A percentile compares a stretch with the other conserved stretches of the same genome.
These are phyloP conservation scores for Corvus moneduloides DNA, from an alignment of 2,113 vertebrate genomes.

Conservation along the genomic window DNA sequence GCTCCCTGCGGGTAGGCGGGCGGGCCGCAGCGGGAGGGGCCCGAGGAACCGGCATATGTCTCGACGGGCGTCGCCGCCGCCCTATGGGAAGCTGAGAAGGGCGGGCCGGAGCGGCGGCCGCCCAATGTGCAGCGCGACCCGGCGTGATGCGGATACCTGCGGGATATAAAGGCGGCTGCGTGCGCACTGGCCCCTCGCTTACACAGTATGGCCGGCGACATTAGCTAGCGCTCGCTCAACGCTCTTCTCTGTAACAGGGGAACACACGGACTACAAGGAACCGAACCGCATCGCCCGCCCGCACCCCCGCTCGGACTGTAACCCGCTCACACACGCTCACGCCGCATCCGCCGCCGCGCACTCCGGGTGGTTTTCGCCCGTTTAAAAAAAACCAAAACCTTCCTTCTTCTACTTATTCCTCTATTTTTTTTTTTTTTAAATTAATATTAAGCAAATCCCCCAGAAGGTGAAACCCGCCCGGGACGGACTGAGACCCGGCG, in stretches of 20 bases:
- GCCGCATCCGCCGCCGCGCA: constrained; percentile 44
- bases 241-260: constrained; percentile 97
- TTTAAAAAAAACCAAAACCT: not conserved
- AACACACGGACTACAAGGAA: constrained; percentile 89
- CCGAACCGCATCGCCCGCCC: constrained; percentile 74
- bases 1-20: not conserved
- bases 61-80: not conserved
- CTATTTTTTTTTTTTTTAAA: not conserved
- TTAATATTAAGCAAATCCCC: constrained; percentile 59
- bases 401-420: not conserved
- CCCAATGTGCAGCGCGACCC: not conserved
- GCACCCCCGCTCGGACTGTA: constrained; percentile 56
- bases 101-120: not conserved
- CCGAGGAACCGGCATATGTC: not conserved
- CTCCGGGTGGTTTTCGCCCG: constrained; percentile 65
- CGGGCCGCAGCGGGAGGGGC: not conserved
- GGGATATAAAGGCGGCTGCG: constrained; percentile 73
- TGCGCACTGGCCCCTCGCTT: constrained; percentile 73
- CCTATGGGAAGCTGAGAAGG: not conserved
- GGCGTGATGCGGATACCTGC: not conserved
- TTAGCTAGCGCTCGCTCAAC: constrained; percentile 98
- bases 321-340: constrained; percentile 42
- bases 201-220: constrained; percentile 99
- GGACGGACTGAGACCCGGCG: constrained; percentile 43
- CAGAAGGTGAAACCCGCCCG: constrained; percentile 41